Percentiles rank a stretch among this genome's conserved stretches.
phyloP scores from a whole-genome alignment of 1,140 invertebrate species.

The Drosophila virilis region DNA sequence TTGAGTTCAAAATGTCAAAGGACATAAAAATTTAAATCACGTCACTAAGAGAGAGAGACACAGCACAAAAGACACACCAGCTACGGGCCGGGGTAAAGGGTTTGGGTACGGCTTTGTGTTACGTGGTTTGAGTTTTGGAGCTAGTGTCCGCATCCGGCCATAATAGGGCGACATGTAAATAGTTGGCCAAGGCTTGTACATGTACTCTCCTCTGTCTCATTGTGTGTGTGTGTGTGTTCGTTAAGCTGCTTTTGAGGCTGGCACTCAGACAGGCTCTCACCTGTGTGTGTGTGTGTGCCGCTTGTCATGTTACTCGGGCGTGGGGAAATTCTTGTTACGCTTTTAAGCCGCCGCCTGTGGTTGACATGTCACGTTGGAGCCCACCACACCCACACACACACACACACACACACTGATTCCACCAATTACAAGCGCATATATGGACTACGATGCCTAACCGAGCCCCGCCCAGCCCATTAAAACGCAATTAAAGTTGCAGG shows the following conservation, averaged over 20 bases:
- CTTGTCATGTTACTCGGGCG: conserved; percentile 57
- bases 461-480: conserved; percentile 41
- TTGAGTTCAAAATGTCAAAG: conserved; percentile 60
- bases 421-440: conserved; percentile 21
- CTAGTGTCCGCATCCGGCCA: conserved; percentile 31
- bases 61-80: conserved; percentile 51
- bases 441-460: conserved; percentile 10
- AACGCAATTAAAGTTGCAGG: conserved; percentile 78
- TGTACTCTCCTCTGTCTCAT: conserved; percentile 7
- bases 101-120: not conserved
- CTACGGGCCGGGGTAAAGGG: not conserved
- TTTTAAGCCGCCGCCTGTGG: conserved; percentile 75
- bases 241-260: conserved; percentile 76
- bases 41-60: conserved; percentile 56
- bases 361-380: conserved; percentile 68
- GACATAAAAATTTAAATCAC: conserved; percentile 78
- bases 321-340: conserved; percentile 71
- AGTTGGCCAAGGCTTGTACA: conserved; percentile 54
- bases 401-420: not conserved
- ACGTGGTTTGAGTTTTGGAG: too few species aligned
- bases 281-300: conserved; percentile 20
- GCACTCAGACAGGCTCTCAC: conserved; percentile 36
- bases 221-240: conserved; percentile 36
- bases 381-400: conserved; percentile 3
- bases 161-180: conserved; percentile 76